These are phyloP conservation scores for Drosophila chauvacae DNA, from an alignment of 1,140 invertebrate species.

Conservation along the genomic window DNA sequence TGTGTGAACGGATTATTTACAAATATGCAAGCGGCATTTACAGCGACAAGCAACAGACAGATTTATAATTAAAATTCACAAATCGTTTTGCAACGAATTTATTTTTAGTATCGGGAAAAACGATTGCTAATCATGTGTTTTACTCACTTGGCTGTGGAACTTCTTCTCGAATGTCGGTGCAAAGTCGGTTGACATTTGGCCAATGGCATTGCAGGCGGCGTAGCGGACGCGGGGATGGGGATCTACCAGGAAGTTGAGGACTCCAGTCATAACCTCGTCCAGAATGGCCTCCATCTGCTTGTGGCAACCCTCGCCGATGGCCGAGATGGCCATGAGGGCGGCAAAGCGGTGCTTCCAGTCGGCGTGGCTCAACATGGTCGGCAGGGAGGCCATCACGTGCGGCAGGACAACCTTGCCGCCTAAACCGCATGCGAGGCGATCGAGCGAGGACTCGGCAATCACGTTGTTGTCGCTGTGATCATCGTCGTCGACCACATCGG, in stretches of 20 bases:
- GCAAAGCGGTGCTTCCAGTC: constrained; percentile 96
- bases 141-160: constrained; percentile 92
- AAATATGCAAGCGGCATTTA: neutral
- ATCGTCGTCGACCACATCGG: constrained; percentile 92
- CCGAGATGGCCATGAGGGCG: constrained; percentile 98
- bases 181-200: constrained; percentile 99
- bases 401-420: constrained; percentile 98
- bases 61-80: neutral
- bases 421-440: constrained; percentile 97
- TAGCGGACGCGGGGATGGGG: constrained; percentile 87
- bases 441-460: constrained; percentile 97
- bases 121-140: neutral
- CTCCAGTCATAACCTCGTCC: constrained; percentile 94
- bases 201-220: constrained; percentile 99
- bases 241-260: constrained; percentile 95
- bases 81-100: neutral
- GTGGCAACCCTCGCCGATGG: constrained; percentile 98
- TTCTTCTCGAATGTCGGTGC: constrained; percentile 98
- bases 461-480: constrained; percentile 96
- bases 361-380: constrained; percentile 93
- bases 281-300: constrained; percentile 98
- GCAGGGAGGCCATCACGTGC: constrained; percentile 93
- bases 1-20: constrained; percentile 11
- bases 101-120: neutral
- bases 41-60: constrained; percentile 2